Conservation (phyloP, 2,113 vertebrate genomes). For the Osmerus mordax region DNA sequence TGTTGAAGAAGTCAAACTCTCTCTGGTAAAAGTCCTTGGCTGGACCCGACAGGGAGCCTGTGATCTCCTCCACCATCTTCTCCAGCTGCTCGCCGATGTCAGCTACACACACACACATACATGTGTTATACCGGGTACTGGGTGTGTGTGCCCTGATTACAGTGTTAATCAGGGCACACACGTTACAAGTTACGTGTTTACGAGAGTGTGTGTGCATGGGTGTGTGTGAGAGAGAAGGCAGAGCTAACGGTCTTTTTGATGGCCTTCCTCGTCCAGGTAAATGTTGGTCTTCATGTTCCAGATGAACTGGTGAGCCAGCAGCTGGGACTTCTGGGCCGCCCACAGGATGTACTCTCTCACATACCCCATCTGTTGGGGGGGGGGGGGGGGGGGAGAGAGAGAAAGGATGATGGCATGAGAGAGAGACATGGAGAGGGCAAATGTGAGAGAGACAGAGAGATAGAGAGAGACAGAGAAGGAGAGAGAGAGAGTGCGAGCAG, state of each 20-base stretch:
- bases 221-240: background rate
- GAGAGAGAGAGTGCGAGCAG: background rate
- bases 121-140: background rate
- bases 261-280: conserved; percentile 87
- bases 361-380: conserved; percentile 85
- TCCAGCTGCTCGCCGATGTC: conserved; percentile 94
- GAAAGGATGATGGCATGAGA: background rate
- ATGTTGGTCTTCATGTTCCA: conserved; percentile 99
- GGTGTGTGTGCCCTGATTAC: background rate
- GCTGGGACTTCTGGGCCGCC: conserved; percentile 93
- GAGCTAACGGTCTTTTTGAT: conserved; percentile 91
- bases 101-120: conserved; percentile 63
- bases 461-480: background rate
- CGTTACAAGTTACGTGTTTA: background rate
- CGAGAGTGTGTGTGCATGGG: background rate
- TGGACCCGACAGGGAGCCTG: conserved; percentile 73
- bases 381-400: background rate
- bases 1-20: conserved; percentile 98
- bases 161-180: background rate
- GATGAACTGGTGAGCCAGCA: conserved; percentile 95
- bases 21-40: conserved; percentile 96
- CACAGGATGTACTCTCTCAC: conserved; percentile 95
- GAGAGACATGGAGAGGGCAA: background rate
- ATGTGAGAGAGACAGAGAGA: too few species aligned
- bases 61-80: conserved; percentile 16